A percentile compares a stretch with the other conserved stretches of the same genome.
These are phyloP conservation scores for Rhyzopertha dominica DNA, from an alignment of 1,140 invertebrate species.

Conservation along the genomic window DNA sequence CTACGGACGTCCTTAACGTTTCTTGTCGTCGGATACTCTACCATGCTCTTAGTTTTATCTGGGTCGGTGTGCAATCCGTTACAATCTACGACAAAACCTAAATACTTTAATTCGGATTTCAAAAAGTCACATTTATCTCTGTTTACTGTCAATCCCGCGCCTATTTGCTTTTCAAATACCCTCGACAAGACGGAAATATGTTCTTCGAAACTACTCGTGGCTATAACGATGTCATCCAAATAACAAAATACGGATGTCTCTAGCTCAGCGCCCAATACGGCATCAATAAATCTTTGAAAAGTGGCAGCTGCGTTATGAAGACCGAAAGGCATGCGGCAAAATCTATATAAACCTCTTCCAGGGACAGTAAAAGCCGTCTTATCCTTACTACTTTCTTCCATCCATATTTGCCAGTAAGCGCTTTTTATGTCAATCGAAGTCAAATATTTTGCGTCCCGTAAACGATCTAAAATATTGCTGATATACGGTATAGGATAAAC, in stretches of 20 bases:
- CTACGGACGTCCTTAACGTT: slow-evolving; percentile 5
- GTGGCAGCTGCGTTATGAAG: slow-evolving; percentile 37
- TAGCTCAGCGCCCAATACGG: slow-evolving; percentile 25
- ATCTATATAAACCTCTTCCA: slow-evolving; percentile 33
- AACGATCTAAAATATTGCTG: slow-evolving; percentile 29
- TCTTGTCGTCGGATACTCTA: neutral
- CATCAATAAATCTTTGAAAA: slow-evolving; percentile 32
- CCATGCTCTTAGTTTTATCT: too few relatives aligned
- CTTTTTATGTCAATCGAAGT: slow-evolving; percentile 29
- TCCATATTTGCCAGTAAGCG: slow-evolving; percentile 34
- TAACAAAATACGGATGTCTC: slow-evolving; percentile 26
- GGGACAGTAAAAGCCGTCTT: slow-evolving; percentile 35
- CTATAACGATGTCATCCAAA: slow-evolving; percentile 38
- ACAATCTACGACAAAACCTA: too few relatives aligned
- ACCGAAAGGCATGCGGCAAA: slow-evolving; percentile 35
- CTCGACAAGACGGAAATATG: too few relatives aligned
- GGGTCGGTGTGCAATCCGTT: too few relatives aligned
- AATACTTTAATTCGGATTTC: too few relatives aligned
- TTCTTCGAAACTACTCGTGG: slow-evolving; percentile 33
- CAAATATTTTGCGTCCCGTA: slow-evolving; percentile 31
- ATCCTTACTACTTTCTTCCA: slow-evolving; percentile 22
- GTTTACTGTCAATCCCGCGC: too few relatives aligned
- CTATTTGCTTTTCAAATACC: too few relatives aligned
- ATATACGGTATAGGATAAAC: slow-evolving; percentile 37
- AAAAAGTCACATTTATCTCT: too few relatives aligned